Evolutionary conservation across 2,113 vertebrate species (phyloP).

Genomic region (Cyprinodon tularosa): DNA sequence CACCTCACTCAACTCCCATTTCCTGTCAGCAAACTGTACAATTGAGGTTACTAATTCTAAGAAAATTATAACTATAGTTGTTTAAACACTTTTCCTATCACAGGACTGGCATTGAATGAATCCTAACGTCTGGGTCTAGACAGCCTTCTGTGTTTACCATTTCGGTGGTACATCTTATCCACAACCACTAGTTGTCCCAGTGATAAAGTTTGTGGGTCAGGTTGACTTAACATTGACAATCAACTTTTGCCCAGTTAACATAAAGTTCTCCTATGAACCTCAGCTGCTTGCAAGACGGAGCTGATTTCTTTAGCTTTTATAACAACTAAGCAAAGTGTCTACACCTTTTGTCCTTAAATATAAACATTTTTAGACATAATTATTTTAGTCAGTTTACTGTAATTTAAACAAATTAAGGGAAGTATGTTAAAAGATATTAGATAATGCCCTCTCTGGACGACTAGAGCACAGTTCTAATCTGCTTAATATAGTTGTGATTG

Average conservation of each 20-base stretch:
- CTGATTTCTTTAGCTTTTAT: neutral
- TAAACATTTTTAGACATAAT: neutral
- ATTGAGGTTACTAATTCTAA: no score
- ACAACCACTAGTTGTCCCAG: neutral
- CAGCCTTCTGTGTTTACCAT: slow-evolving; percentile 11
- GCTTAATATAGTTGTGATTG: neutral
- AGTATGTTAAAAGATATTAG: neutral
- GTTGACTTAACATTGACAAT: slow-evolving; percentile 2
- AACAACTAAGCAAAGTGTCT: neutral
- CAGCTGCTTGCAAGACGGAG: neutral
- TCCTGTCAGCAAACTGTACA: neutral
- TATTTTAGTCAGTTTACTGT: neutral
- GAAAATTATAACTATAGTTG: no score
- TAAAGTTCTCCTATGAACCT: neutral
- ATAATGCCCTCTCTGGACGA: neutral
- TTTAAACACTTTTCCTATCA: neutral
- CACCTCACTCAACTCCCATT: no score
- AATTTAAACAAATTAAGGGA: neutral
- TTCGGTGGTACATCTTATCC: slow-evolving; percentile 4
- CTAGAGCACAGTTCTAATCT: slow-evolving; percentile 11
- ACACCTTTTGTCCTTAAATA: neutral
- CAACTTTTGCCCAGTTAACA: slow-evolving; percentile 6
- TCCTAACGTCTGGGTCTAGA: slow-evolving; percentile 6
- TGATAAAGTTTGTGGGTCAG: neutral
- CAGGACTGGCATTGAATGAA: neutral